phyloP scores from a whole-genome alignment of 1,140 invertebrate genomes.

The Ephestia elutella region DNA sequence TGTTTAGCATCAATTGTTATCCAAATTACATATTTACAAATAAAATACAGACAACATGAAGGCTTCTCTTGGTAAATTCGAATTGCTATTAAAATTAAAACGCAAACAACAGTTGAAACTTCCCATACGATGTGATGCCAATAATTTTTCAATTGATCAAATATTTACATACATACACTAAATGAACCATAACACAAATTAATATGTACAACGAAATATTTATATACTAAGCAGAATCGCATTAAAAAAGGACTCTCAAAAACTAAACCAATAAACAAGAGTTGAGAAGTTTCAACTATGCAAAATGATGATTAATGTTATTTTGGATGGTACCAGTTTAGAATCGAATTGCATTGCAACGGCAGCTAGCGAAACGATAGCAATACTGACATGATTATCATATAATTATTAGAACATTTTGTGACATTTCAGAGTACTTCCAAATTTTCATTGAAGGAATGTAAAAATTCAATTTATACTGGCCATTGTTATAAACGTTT shows the following conservation, averaged over 20 bases:
- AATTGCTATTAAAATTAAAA: constrained; percentile 32
- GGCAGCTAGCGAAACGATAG: not conserved
- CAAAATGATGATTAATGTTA: constrained; percentile 22
- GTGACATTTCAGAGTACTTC: not conserved
- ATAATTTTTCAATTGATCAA: constrained; percentile 2
- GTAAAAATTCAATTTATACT: too few species aligned
- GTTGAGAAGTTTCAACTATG: constrained; percentile 38
- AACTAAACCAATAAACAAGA: constrained; percentile 8
- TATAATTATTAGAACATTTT: not conserved
- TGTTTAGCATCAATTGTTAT: constrained; percentile 63
- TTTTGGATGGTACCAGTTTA: constrained; percentile 47
- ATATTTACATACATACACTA: constrained; percentile 19
- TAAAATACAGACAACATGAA: constrained; percentile 53
- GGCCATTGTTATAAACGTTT: too few species aligned
- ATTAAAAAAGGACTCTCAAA: constrained; percentile 6
- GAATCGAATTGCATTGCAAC: constrained; percentile 11
- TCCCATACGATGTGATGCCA: constrained; percentile 11
- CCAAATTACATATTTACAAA: constrained; percentile 68
- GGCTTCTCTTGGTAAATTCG: constrained; percentile 55
- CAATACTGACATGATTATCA: not conserved
- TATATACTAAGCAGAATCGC: constrained; percentile 27
- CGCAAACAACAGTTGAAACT: constrained; percentile 37
- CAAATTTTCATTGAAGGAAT: too few species aligned
- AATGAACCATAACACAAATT: constrained; percentile 39
- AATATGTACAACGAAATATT: constrained; percentile 50